Base-by-base conservation (phyloP, 2,888 invertebrate species). In the Ophion obscuratus region DNA sequence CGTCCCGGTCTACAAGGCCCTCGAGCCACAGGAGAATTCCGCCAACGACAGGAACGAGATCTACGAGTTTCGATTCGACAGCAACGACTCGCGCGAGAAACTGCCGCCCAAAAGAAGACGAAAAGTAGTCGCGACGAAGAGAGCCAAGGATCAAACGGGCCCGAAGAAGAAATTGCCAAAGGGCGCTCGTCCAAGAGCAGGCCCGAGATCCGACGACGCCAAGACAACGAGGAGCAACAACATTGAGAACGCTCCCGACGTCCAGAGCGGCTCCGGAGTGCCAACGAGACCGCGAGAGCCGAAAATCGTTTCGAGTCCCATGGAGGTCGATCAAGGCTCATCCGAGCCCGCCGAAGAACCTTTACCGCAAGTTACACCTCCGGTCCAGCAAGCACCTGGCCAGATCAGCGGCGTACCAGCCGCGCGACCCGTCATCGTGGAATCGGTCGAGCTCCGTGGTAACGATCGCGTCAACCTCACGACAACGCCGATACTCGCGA, bases 11-110 rank as follows among this genome's bases (percentile, higher is more conserved):
- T 91, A 91, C 47, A 88, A 88, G 67, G 67, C 77, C 31, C 17
- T 83, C 6, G 79, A 87, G 36, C 66, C 73, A 9, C 11, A 17
- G 5, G 89, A 90, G 6, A 82, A 85, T 14, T 53, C 82, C 59
- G 36, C 36, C 0, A 76, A 83, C 20, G 86, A 84, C 53, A 62
- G 17, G 9, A 84, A 67, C 20, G 88, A 90, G 36, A 68, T 91
- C 27, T 91, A 91, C 76, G 91, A 91, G 0, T 91, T 91, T 78
- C 77, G 84, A 44, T 89, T 87, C 78, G 89, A 91, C 67, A 40
- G 59, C 11, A 88, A 91, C 67, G 91, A 91, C 44, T 87, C 89
- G 2, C 79, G 67, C 31, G 91, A 91, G 68, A 88, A 61, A 71
- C 14, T 87, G 14, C 31, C 20, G 0, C 89, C 84, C 6, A 90